Evolutionary conservation across 2,888 invertebrate genomes (phyloP).

Genomic region (Muscina levida): DNA sequence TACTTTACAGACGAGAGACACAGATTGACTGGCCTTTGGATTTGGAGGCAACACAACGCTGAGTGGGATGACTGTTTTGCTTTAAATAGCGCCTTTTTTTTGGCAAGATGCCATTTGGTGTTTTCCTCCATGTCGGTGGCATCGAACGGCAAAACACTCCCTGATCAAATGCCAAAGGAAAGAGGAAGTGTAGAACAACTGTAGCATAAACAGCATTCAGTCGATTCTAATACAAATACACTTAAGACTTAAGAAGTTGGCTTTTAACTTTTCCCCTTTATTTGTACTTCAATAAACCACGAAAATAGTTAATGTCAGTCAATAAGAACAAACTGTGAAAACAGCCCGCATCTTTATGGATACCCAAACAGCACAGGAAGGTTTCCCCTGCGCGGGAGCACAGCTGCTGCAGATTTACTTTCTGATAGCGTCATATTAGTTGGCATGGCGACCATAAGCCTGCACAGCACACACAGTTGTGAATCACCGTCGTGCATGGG

Average conservation of each 20-base stretch:
- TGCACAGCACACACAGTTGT: background rate
- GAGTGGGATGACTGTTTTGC: slow-evolving; percentile 48
- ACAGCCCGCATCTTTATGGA: slow-evolving; percentile 27
- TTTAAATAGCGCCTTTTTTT: slow-evolving; percentile 34
- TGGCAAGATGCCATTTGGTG: slow-evolving; percentile 51
- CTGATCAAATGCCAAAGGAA: slow-evolving; percentile 40
- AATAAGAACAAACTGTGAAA: slow-evolving; percentile 57
- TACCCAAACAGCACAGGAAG: slow-evolving; percentile 49
- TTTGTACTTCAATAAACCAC: slow-evolving; percentile 62
- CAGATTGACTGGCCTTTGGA: too few relatives aligned
- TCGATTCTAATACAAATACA: slow-evolving; percentile 52
- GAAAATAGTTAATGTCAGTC: slow-evolving; percentile 61
- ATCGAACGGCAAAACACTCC: slow-evolving; percentile 28
- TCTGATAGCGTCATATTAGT: slow-evolving; percentile 61
- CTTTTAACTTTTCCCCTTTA: slow-evolving; percentile 42
- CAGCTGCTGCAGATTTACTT: slow-evolving; percentile 62
- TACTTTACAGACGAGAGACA: too few relatives aligned
- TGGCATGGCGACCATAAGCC: slow-evolving; percentile 49
- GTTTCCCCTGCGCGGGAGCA: slow-evolving; percentile 56
- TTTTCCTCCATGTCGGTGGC: slow-evolving; percentile 21
- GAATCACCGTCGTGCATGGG: background rate
- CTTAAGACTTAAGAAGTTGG: slow-evolving; percentile 54
- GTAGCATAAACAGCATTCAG: slow-evolving; percentile 54
- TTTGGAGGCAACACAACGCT: background rate
- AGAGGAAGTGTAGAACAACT: slow-evolving; percentile 1